Evolutionary conservation across 37 sponge, comb jelly and placozoan genomes (phyloP).

Genomic region (Lycopodina hypogea): DNA sequence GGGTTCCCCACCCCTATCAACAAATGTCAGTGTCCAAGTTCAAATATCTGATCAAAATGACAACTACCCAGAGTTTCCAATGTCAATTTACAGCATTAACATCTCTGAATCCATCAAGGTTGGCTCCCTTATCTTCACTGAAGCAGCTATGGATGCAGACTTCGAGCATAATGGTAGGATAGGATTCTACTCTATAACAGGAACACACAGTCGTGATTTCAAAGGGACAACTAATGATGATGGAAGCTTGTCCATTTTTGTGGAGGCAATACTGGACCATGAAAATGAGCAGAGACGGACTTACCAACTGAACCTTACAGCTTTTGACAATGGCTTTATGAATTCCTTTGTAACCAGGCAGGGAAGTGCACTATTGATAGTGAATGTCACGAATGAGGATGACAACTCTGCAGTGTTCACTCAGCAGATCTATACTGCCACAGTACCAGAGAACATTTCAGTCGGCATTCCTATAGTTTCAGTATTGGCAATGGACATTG

Average conservation of each 20-base stretch:
- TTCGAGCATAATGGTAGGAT: conserved; percentile 31
- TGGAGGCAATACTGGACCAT: neutral
- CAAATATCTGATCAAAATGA: conserved; percentile 67
- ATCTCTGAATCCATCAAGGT: conserved; percentile 21
- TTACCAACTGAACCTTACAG: conserved; percentile 47
- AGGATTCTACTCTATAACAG: conserved; percentile 19
- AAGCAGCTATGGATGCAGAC: conserved; percentile 53
- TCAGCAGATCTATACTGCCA: neutral
- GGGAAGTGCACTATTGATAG: conserved; percentile 17
- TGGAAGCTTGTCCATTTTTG: conserved; percentile 20
- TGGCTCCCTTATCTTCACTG: conserved; percentile 11
- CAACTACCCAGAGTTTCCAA: conserved; percentile 68
- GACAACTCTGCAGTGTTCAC: conserved; percentile 55
- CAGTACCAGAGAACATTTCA: conserved; percentile 25
- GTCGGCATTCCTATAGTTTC: conserved; percentile 20
- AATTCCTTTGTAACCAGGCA: neutral
- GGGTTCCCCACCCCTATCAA: conserved; percentile 38
- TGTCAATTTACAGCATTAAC: conserved; percentile 2
- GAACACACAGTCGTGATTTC: conserved; percentile 23
- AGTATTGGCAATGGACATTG: conserved; percentile 54
- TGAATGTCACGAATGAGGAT: conserved; percentile 50
- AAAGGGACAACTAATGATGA: neutral
- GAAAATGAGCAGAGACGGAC: conserved; percentile 24
- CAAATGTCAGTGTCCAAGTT: conserved; percentile 37
- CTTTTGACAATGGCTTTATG: conserved; percentile 50